Conservation (phyloP, 2,113 vertebrate species). For the Conger conger region DNA sequence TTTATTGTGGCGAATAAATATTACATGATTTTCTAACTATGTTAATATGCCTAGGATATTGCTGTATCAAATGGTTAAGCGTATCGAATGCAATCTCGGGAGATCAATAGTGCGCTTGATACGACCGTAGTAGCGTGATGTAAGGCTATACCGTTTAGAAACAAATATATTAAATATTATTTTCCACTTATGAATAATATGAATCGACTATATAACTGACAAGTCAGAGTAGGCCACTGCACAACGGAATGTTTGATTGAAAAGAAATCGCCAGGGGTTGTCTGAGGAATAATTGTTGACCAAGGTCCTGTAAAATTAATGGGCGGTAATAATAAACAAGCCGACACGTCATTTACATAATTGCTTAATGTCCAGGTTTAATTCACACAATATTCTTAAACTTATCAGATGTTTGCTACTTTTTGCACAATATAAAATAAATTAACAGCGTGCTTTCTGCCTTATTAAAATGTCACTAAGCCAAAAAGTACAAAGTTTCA, state of each 20-base stretch:
- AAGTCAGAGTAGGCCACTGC: neutral
- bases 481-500: conserved; percentile 31
- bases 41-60: neutral
- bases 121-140: neutral
- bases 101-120: neutral
- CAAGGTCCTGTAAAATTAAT: conserved; percentile 5
- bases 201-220: neutral
- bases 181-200: neutral
- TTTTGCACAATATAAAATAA: conserved; percentile 64
- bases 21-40: neutral
- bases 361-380: conserved; percentile 63
- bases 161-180: neutral
- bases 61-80: neutral
- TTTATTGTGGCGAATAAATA: neutral
- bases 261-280: neutral
- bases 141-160: neutral
- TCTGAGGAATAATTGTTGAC: neutral
- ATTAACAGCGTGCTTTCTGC: conserved; percentile 64
- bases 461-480: conserved; percentile 30
- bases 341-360: conserved; percentile 40
- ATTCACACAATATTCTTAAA: conserved; percentile 85
- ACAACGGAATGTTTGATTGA: neutral
- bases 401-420: conserved; percentile 79
- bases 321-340: conserved; percentile 8
- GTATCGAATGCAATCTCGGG: neutral